Evolutionary conservation across 2,113 vertebrate genomes (phyloP).

Genomic region (Ailuropoda melanoleuca): DNA sequence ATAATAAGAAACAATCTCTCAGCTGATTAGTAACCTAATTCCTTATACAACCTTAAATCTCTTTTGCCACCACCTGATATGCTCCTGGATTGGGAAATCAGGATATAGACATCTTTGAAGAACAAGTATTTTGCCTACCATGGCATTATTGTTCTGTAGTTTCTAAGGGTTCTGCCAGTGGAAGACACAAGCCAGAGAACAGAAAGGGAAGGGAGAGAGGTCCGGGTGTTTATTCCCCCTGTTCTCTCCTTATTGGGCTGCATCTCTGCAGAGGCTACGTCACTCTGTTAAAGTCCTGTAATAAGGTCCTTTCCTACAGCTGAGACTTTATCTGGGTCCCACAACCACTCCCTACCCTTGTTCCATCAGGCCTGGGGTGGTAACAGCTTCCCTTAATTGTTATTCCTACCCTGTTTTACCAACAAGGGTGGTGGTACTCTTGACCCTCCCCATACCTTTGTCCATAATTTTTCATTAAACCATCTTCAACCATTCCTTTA

Average conservation of each 20-base stretch:
- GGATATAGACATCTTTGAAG: background rate
- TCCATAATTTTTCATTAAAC: background rate
- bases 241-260: background rate
- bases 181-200: background rate
- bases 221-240: background rate
- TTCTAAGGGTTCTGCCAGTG: background rate
- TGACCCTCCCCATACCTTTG: background rate
- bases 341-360: background rate
- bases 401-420: background rate
- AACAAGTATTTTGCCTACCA: background rate
- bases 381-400: background rate
- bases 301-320: rapidly evolving
- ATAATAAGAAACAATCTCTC: background rate
- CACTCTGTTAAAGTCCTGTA: background rate
- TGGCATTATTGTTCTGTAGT: too few species aligned
- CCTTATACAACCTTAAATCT: background rate
- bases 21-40: background rate
- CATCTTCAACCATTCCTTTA: background rate
- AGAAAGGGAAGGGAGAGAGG: background rate
- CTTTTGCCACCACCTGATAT: background rate
- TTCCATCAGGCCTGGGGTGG: background rate
- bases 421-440: background rate
- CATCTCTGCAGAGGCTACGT: background rate
- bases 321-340: background rate
- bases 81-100: background rate